Conservation (phyloP, 2,888 invertebrate species). For the Volucella bombylans region DNA sequence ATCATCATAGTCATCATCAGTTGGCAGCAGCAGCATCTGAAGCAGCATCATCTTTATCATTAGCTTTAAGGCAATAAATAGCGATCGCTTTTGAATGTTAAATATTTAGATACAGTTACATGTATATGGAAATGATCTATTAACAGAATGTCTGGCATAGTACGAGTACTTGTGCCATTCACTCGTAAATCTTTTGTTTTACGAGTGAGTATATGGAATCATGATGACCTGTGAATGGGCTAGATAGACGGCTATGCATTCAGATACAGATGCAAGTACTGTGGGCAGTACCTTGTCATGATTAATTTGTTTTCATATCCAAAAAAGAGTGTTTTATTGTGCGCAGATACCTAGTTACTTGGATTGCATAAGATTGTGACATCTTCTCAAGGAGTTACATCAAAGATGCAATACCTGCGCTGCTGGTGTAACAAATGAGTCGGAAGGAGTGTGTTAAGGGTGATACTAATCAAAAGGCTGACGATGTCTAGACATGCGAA, state of each 20-base stretch:
- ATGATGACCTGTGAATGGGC: constrained; percentile 34
- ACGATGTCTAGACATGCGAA: constrained; percentile 62
- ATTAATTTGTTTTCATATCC: constrained; percentile 5
- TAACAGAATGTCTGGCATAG: constrained; percentile 35
- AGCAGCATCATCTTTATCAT: constrained; percentile 19
- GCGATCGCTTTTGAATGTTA: constrained; percentile 38
- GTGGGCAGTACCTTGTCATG: neutral
- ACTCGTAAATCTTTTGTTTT: constrained; percentile 52
- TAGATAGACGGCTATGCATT: neutral
- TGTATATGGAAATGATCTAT: constrained; percentile 62
- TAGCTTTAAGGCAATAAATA: constrained; percentile 56
- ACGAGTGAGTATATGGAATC: constrained; percentile 6
- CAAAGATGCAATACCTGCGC: constrained; percentile 6
- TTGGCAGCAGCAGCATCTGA: constrained; percentile 1
- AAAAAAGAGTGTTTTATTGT: too few relatives aligned
- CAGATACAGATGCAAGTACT: neutral
- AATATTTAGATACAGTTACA: constrained; percentile 26
- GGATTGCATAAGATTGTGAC: constrained; percentile 30
- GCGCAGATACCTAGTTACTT: neutral
- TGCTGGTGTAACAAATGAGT: constrained; percentile 46
- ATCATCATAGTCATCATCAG: constrained; percentile 30
- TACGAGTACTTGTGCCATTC: constrained; percentile 9
- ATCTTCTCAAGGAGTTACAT: constrained; percentile 52
- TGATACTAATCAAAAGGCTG: constrained; percentile 48
- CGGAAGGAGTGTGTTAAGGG: neutral